A percentile compares a stretch with the other conserved stretches of the same genome.
phyloP scores from a whole-genome alignment of 2,888 invertebrate genomes.

The Escarpia spicata region DNA sequence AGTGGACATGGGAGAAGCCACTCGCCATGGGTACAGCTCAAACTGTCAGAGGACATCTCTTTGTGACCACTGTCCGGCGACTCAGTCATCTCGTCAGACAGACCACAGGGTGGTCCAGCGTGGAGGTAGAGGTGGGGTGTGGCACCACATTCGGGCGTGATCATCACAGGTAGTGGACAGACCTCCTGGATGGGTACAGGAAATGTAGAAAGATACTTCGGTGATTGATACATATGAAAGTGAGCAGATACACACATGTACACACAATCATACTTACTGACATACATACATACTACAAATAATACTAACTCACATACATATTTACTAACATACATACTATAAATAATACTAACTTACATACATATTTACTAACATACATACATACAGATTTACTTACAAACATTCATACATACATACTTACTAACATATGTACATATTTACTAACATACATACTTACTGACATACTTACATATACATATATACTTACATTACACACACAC shows the following conservation, averaged over 20 bases:
- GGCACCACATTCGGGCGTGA: not conserved
- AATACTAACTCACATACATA: too few species aligned
- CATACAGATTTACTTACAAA: not conserved
- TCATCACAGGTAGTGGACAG: slow-evolving; percentile 33
- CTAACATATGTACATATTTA: not conserved
- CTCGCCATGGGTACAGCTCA: not conserved
- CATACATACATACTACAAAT: too few species aligned
- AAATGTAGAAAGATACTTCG: not conserved
- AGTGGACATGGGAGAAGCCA: not conserved
- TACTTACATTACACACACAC: not conserved
- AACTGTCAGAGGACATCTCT: slow-evolving; percentile 59
- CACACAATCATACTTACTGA: not conserved
- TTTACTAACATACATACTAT: not conserved
- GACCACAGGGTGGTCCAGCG: not conserved
- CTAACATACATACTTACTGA: not conserved
- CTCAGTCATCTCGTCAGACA: not conserved
- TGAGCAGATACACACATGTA: not conserved
- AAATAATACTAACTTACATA: not conserved
- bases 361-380: not conserved
- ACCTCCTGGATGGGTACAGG: slow-evolving; percentile 41
- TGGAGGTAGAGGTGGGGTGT: too few species aligned
- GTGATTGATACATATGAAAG: not conserved
- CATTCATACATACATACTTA: not conserved
- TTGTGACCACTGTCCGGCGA: slow-evolving; percentile 64
- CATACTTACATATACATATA: not conserved